Evolutionary conservation across 2,888 invertebrate genomes (phyloP), one percentile per base, ranked within the genome.

Genomic region (Aleiodes leptofemur): DNA sequence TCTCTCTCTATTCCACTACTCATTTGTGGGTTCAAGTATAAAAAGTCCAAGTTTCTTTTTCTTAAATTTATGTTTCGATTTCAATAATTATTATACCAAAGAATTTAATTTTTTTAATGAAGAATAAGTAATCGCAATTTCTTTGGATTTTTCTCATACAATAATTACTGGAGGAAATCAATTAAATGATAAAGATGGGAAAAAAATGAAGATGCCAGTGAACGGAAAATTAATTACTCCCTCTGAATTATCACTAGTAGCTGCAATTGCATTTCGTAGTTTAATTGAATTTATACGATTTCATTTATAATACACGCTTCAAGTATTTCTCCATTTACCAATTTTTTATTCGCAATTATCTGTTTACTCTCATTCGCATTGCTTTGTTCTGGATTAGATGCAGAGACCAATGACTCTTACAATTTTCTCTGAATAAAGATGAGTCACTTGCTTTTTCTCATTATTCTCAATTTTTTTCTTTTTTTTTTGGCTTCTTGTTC

Each of bases 381-480:
- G 43, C 43, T 43, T 43, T 43, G 43, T 43, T 43, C 43, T 43
- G 43, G 11, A 43, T 43, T 43, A 43, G 11, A 43, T 43, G 43
- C 43, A 43, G 43, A 43, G 43, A 43, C 43, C 43, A 43, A 43
- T 43, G 43, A 43, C 9, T 43, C 43, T 43, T 9, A 9, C 11
- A 59, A 48, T 16, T 64, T 48, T 48, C 43, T 64, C 64, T 16
- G 64, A 48, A 64, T 64, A 16, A 64, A 48, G 16, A 43, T 64
- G 64, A 64, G 64, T 59, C 59, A 64, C 11, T 64, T 11, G n/a
- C 38, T 61, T 61, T 43, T 61, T 61, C 7, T 6, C n/a, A 61
- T 61, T 29, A n/a, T 34, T 61, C n/a, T 61, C 31, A 61, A 23
- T 23, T 23, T 38, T 31, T 64, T 48, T 43, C 23, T 9, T n/a